Conservation (phyloP, 2,113 vertebrate genomes). For the Sminthopsis crassicaudata region DNA sequence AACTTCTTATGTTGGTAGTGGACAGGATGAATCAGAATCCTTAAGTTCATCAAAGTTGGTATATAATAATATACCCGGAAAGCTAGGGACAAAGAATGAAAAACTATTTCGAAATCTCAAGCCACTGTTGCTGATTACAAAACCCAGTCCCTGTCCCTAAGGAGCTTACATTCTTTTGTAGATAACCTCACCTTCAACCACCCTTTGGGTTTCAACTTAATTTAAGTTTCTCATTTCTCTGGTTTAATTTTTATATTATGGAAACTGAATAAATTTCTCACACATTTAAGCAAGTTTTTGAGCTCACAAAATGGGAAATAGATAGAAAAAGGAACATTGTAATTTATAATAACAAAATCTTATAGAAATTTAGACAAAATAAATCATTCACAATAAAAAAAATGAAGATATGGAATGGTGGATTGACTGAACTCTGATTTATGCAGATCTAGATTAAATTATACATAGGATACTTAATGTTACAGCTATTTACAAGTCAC, state of each 20-base stretch:
- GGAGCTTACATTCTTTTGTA: too few species aligned
- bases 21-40: too few species aligned
- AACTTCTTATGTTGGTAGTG: too few species aligned
- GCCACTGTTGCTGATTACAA: too few species aligned
- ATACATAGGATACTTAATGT: neutral
- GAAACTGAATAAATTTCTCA: neutral
- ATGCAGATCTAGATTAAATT: neutral
- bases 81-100: too few species aligned
- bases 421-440: neutral
- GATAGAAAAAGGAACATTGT: neutral
- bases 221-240: too few species aligned
- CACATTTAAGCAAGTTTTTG: neutral
- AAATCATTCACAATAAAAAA: neutral
- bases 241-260: too few species aligned
- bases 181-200: too few species aligned
- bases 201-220: too few species aligned
- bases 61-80: neutral
- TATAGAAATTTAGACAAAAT: neutral
- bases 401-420: neutral
- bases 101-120: too few species aligned
- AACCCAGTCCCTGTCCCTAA: too few species aligned
- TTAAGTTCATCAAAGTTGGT: too few species aligned
- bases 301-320: neutral
- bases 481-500: neutral
- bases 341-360: neutral